phyloP scores from a whole-genome alignment of 2,888 invertebrate genomes.

The Tuta absoluta region DNA sequence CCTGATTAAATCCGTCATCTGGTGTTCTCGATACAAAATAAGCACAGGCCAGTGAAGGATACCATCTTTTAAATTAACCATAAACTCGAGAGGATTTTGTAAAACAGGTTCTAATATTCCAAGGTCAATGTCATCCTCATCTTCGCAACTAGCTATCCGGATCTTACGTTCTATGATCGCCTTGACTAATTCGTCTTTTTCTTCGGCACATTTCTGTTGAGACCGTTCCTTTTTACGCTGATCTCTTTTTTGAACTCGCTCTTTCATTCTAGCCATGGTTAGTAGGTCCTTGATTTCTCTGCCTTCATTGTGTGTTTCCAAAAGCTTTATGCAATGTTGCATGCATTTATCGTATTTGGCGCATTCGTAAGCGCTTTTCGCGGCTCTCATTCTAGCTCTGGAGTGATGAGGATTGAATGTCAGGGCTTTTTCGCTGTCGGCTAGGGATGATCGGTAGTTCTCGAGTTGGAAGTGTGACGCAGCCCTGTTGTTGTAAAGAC shows the following conservation, averaged over 20 bases:
- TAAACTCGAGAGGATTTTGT: constrained; percentile 83
- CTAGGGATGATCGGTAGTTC: constrained; percentile 89
- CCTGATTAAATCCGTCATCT: constrained; percentile 92
- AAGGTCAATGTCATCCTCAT: constrained; percentile 71
- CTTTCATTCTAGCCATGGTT: constrained; percentile 72
- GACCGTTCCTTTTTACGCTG: constrained; percentile 74
- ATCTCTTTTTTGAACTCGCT: constrained; percentile 76
- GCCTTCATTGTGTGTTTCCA: constrained; percentile 80
- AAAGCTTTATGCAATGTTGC: constrained; percentile 85
- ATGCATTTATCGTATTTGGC: constrained; percentile 86
- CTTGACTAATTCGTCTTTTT: constrained; percentile 62
- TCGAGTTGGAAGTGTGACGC: constrained; percentile 93
- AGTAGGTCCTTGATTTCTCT: constrained; percentile 66
- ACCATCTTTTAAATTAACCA: constrained; percentile 83
- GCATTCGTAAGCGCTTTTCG: constrained; percentile 85
- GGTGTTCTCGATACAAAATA: constrained; percentile 93
- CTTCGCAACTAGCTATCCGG: constrained; percentile 78
- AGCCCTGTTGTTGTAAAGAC: constrained; percentile 94
- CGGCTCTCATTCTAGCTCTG: constrained; percentile 89
- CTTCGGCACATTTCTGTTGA: constrained; percentile 66
- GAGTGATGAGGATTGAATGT: constrained; percentile 87
- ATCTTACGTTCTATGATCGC: constrained; percentile 74
- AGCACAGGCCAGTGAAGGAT: constrained; percentile 92
- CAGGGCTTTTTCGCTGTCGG: constrained; percentile 90
- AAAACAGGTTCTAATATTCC: constrained; percentile 83